Conservation (phyloP, 2,113 vertebrate species). For the Promerops cafer region DNA sequence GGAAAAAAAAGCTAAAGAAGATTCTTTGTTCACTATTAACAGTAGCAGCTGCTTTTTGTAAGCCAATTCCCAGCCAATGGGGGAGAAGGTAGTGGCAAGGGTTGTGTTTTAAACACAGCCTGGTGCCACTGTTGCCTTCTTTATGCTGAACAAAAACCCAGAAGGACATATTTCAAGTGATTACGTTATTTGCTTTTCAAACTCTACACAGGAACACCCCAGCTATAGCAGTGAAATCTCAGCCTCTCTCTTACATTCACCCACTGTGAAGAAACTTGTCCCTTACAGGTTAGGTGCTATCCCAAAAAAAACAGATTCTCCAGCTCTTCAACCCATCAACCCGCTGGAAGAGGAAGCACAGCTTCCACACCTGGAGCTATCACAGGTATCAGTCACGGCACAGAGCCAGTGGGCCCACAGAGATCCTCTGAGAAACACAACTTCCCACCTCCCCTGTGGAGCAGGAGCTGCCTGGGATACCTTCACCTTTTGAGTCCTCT, state of each 20-base stretch:
- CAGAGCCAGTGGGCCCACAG: neutral
- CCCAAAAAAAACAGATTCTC: neutral
- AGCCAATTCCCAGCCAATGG: neutral
- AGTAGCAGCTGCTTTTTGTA: neutral
- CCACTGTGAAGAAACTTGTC: neutral
- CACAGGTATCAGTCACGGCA: neutral
- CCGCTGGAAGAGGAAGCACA: neutral
- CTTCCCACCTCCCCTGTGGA: neutral
- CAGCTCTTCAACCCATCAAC: neutral
- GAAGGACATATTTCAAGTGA: neutral
- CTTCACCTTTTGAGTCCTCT: conserved; percentile 89
- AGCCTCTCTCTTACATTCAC: neutral
- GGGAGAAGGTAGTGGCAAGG: neutral
- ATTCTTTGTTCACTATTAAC: neutral
- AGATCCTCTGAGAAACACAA: neutral
- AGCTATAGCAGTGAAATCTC: neutral
- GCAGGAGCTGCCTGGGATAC: neutral
- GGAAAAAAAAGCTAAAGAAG: neutral
- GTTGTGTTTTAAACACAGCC: neutral
- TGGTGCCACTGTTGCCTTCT: neutral
- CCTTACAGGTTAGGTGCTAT: neutral
- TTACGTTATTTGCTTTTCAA: neutral
- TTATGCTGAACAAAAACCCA: neutral
- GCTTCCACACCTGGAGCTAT: neutral
- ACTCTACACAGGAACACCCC: neutral